Percentiles rank a stretch among this genome's conserved stretches.
Conservation (phyloP, 2,797 vertebrate species). For the Eupleurogrammus muticus region DNA sequence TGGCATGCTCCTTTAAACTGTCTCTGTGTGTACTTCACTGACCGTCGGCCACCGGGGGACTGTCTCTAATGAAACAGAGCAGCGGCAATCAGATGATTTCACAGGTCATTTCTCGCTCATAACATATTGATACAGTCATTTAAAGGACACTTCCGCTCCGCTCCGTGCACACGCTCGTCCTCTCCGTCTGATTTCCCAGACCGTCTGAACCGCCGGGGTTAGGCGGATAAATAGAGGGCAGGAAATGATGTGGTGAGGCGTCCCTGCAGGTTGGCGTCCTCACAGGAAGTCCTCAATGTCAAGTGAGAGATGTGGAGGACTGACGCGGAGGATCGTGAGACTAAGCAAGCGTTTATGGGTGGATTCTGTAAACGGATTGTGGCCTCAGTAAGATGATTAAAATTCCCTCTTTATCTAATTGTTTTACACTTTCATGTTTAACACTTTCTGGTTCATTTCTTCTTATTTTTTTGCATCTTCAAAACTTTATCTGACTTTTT, state of each 20-base stretch:
- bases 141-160: conserved; percentile 41
- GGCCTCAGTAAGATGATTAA: too few species aligned
- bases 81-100: conserved; percentile 56
- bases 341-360: too few species aligned
- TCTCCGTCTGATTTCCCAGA: conserved; percentile 31
- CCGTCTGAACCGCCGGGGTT: neutral
- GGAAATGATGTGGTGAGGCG: conserved; percentile 14
- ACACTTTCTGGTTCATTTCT: too few species aligned
- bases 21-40: conserved; percentile 34
- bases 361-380: too few species aligned
- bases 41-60: conserved; percentile 33
- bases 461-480: too few species aligned
- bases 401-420: too few species aligned
- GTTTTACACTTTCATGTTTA: too few species aligned
- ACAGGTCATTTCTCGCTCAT: conserved; percentile 51
- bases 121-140: conserved; percentile 33
- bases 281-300: conserved; percentile 28
- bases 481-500: too few species aligned
- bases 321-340: too few species aligned
- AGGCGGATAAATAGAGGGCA: conserved; percentile 22
- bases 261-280: conserved; percentile 29
- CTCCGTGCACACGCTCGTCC: conserved; percentile 15
- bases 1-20: conserved; percentile 17
- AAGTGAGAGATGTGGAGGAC: neutral
- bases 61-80: conserved; percentile 36